Percentiles rank a stretch among this genome's conserved stretches.
Conservation (phyloP, 2,113 vertebrate genomes). For the Tachysurus vachellii region DNA sequence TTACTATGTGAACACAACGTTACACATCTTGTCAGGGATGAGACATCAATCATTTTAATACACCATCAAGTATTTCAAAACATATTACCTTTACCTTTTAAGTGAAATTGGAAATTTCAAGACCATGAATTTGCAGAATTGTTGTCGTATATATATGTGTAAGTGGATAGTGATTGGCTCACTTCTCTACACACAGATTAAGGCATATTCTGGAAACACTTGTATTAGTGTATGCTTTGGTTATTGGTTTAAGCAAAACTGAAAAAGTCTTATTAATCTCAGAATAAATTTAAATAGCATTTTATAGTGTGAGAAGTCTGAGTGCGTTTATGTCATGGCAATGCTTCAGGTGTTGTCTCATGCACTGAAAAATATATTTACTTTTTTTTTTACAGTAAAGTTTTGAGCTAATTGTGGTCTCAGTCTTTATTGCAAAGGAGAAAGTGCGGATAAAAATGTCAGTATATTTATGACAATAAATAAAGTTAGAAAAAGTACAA, state of each 20-base stretch:
- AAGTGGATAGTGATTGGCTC: background rate
- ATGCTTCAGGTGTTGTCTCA: conserved; percentile 6
- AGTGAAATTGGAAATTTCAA: background rate
- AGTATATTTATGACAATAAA: too few relatives aligned
- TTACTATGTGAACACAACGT: background rate
- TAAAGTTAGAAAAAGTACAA: too few relatives aligned
- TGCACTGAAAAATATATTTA: background rate
- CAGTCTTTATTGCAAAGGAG: background rate
- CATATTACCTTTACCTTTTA: background rate
- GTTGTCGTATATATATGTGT: background rate
- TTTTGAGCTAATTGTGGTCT: background rate
- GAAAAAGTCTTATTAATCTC: background rate
- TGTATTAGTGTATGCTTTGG: background rate
- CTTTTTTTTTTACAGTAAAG: background rate
- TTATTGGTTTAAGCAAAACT: background rate
- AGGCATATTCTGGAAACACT: background rate
- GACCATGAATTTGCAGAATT: background rate
- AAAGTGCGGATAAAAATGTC: too few relatives aligned
- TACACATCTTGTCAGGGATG: conserved; percentile 14
- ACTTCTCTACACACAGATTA: background rate
- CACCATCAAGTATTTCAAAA: background rate
- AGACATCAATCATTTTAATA: conserved; percentile 1
- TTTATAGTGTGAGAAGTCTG: background rate
- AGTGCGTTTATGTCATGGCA: background rate
- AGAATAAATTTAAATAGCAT: background rate